Evolutionary conservation across 2,113 vertebrate species (phyloP), one percentile per base, ranked within the genome.

Genomic region (Arenaria interpres): DNA sequence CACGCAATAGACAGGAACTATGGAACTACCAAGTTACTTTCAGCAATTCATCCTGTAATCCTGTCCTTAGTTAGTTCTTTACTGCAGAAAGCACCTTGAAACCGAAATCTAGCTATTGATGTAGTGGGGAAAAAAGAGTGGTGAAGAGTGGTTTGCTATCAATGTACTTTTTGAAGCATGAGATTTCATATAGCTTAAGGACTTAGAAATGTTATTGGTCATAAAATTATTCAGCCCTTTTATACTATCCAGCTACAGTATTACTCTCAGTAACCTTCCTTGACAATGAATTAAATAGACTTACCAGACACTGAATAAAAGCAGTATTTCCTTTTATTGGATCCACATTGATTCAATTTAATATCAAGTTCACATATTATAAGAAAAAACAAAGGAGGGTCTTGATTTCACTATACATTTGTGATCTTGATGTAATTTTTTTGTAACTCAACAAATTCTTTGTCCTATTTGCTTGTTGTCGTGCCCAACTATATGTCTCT

Each of bases 201-300:
- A 91, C 23, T 79, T 75, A 59, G 14, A 94, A 73, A 5, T 72
- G 27, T 68, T 91, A 62, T 50, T 66, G 25, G 23, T 66, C 68
- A 57, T 81, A 87, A 88, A 90, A 92, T 75, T 74, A 72, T 64
- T 96, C 39, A 89, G 37, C n/a, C 39, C 18, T 59, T 88, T 90
- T 63, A 80, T 88, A 86, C 43, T 78, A 35, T 63, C 19, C 32
- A 67, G 50, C n/a, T 67, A 39, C 21, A 82, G 43, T 84, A 64
- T 84, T 88, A 77, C 37, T 84, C 41, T 63, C 77, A 19, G 33
- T 86, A 88, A 63, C 43, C 25, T 72, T 59, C 73, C 72, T 48
- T 75, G 39, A 83, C 51, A 81, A 79, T 48, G 33, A 90, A 77
- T 90, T 95, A 78, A 83, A 77, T 9, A 86, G 46, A 73, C 35